Conservation (phyloP, 2,888 invertebrate genomes). For the Bellardia pandia region DNA sequence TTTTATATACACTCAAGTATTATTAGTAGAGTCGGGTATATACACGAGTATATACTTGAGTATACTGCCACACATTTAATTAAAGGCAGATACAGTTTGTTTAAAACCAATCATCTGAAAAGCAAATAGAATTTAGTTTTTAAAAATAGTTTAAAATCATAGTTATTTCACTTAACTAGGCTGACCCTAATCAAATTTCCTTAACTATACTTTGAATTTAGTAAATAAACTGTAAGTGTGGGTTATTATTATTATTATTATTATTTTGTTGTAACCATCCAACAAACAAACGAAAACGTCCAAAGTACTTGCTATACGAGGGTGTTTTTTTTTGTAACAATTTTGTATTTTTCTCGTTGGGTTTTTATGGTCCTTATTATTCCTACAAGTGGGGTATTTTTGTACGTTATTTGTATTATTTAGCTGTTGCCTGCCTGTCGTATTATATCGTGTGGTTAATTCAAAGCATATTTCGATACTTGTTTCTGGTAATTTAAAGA, state of each 20-base stretch:
- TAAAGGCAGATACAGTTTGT: not conserved
- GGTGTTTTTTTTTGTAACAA: slow-evolving; percentile 71
- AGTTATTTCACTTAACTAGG: too few relatives aligned
- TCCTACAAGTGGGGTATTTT: slow-evolving; percentile 68
- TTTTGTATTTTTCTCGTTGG: slow-evolving; percentile 60
- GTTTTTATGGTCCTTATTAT: slow-evolving; percentile 71
- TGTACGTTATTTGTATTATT: slow-evolving; percentile 26
- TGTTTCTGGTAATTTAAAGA: slow-evolving; percentile 72
- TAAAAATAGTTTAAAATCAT: too few relatives aligned
- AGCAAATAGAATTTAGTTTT: too few relatives aligned
- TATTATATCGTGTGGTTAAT: slow-evolving; percentile 67
- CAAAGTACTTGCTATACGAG: slow-evolving; percentile 38
- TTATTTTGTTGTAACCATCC: slow-evolving; percentile 7
- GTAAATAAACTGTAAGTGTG: slow-evolving; percentile 22
- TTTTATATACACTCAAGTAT: slow-evolving; percentile 42
- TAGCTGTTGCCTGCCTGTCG: slow-evolving; percentile 1
- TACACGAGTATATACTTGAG: slow-evolving; percentile 24
- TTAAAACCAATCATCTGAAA: too few relatives aligned
- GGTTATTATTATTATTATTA: slow-evolving; percentile 19
- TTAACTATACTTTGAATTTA: not conserved
- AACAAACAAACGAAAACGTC: slow-evolving; percentile 32
- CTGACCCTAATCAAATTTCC: slow-evolving; percentile 15
- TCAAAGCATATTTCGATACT: slow-evolving; percentile 70
- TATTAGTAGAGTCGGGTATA: slow-evolving; percentile 25
- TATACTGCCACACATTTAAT: not conserved